These are phyloP conservation scores for Rhizomys pruinosus DNA, from an alignment of 2,113 vertebrate genomes.

Conservation along the genomic window DNA sequence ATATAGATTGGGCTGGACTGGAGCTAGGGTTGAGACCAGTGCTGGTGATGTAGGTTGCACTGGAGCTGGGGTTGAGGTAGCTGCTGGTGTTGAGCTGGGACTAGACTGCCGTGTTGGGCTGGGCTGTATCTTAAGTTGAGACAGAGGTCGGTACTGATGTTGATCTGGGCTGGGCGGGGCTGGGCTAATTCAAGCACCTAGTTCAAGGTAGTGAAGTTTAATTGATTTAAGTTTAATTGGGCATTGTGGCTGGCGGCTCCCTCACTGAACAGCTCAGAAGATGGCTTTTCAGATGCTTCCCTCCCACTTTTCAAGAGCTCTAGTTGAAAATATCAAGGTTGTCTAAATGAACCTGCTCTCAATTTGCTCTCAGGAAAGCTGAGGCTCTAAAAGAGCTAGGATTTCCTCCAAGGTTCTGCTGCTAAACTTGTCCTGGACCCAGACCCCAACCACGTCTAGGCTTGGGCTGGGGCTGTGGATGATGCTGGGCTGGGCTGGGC, in stretches of 20 bases:
- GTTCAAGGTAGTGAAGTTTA: background rate
- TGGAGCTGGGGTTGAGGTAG: background rate
- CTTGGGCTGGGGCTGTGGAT: too few relatives aligned
- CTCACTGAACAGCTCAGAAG: background rate
- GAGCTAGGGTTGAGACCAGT: too few relatives aligned
- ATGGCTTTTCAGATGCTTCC: background rate
- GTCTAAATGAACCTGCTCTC: background rate
- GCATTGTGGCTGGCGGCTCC: background rate
- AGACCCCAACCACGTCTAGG: background rate
- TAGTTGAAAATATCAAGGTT: background rate
- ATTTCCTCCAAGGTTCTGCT: background rate
- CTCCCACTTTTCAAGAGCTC: background rate
- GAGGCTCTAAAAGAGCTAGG: background rate
- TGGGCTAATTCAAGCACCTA: too few relatives aligned
- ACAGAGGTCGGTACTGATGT: too few relatives aligned
- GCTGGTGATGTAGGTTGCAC: too few relatives aligned
- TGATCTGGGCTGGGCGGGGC: too few relatives aligned
- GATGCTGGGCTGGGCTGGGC: background rate
- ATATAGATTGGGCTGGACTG: background rate
- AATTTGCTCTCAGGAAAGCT: background rate
- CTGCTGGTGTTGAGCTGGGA: background rate
- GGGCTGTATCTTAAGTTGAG: too few relatives aligned
- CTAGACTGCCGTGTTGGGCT: background rate
- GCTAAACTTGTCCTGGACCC: background rate
- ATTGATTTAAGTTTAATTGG: background rate